Percentiles rank a stretch among this genome's conserved stretches.
phyloP scores from a whole-genome alignment of 2,888 invertebrate species.

The Deilephila elpenor region DNA sequence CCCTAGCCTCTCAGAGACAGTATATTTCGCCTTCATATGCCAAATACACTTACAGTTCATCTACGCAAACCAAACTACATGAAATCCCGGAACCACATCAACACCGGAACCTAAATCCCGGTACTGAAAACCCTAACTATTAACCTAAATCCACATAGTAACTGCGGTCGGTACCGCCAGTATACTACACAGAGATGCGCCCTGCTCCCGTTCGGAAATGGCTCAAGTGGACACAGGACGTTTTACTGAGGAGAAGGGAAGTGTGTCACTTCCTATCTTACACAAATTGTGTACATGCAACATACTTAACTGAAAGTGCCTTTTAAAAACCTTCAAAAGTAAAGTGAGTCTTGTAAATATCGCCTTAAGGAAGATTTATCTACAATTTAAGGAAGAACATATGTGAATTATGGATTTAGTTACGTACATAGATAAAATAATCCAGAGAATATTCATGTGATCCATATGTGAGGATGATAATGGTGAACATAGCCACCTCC shows the following conservation, averaged over 20 bases:
- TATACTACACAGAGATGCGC: conserved; percentile 35
- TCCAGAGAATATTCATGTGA: too few relatives aligned
- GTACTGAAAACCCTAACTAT: conserved; percentile 5
- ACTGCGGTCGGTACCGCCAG: background rate
- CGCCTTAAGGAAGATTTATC: too few relatives aligned
- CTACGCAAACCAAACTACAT: background rate
- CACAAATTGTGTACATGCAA: background rate
- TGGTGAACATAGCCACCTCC: too few relatives aligned
- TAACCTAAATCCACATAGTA: conserved; percentile 20
- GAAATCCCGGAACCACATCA: background rate
- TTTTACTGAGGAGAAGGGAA: background rate
- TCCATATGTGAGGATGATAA: too few relatives aligned
- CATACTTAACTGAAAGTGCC: background rate
- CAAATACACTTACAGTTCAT: background rate
- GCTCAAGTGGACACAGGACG: conserved; percentile 43
- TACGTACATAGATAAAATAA: too few relatives aligned
- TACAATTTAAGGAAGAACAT: too few relatives aligned
- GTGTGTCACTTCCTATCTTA: background rate
- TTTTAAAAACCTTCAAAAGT: too few relatives aligned
- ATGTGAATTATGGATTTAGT: too few relatives aligned
- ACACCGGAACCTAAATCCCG: background rate
- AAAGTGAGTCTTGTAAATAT: too few relatives aligned
- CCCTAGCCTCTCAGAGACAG: too few relatives aligned
- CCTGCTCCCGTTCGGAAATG: conserved; percentile 48
- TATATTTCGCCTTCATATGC: too few relatives aligned